phyloP scores from a whole-genome alignment of 2,888 invertebrate species.

The Acrobasis repandana region DNA sequence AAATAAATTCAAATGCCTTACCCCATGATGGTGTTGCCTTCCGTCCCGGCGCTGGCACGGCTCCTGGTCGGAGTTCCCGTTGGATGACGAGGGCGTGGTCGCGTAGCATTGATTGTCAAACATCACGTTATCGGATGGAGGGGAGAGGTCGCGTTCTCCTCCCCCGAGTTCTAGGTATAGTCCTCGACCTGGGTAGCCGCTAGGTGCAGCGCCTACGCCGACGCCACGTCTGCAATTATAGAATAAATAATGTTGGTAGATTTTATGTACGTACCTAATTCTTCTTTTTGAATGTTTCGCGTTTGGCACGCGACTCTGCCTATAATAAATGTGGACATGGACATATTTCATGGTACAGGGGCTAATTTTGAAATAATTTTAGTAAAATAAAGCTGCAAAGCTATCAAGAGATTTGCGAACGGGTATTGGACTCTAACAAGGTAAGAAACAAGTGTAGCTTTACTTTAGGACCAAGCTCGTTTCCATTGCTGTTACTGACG shows the following conservation, averaged over 20 bases:
- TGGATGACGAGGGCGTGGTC: constrained; percentile 96
- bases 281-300: no score
- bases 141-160: constrained; percentile 88
- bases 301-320: no score
- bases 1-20: constrained; percentile 36
- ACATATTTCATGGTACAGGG: no score
- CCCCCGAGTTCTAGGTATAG: constrained; percentile 89
- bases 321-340: no score
- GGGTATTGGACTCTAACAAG: no score
- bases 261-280: no score
- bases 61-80: constrained; percentile 95
- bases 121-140: constrained; percentile 96
- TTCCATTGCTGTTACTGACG: no score
- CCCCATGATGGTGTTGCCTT: constrained; percentile 86
- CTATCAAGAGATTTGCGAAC: no score
- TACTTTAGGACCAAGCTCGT: no score
- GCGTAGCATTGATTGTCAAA: constrained; percentile 98
- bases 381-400: no score
- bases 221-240: constrained; percentile 60
- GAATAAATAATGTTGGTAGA: background rate
- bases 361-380: no score
- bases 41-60: constrained; percentile 84
- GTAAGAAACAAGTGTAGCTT: no score
- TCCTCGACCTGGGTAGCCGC: constrained; percentile 87
- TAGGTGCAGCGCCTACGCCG: constrained; percentile 73